Conservation (phyloP, 1,140 invertebrate genomes). For the Centruroides sculpturatus region DNA sequence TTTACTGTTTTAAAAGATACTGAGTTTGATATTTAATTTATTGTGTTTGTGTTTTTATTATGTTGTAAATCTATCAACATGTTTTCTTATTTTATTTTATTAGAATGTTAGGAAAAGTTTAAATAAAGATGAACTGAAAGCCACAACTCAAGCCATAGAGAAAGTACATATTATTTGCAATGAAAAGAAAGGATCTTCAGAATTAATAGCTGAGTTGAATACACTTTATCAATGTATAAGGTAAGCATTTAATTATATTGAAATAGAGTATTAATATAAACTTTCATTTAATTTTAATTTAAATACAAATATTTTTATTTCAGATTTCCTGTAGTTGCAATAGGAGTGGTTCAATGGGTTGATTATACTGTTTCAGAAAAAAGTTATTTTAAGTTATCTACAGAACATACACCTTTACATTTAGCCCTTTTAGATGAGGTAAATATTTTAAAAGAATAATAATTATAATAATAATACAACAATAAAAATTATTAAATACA, state of each 20-base stretch:
- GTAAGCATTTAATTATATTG: slow-evolving; percentile 26
- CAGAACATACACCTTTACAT: slow-evolving; percentile 91
- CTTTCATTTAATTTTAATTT: no score
- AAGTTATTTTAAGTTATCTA: slow-evolving; percentile 90
- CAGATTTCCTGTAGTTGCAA: slow-evolving; percentile 85
- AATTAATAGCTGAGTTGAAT: slow-evolving; percentile 76
- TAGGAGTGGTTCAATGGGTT: slow-evolving; percentile 80
- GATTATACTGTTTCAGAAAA: slow-evolving; percentile 87
- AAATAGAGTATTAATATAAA: no score
- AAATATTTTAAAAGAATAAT: slow-evolving; percentile 13
- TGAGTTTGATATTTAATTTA: no score
- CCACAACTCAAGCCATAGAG: slow-evolving; percentile 79
- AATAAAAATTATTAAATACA: no score
- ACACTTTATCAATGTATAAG: slow-evolving; percentile 81
- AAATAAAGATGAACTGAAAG: slow-evolving; percentile 58
- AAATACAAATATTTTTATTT: slow-evolving; percentile 13
- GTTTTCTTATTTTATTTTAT: neutral
- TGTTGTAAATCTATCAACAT: no score
- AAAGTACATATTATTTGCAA: slow-evolving; percentile 85
- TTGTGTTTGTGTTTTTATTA: no score
- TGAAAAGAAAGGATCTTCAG: slow-evolving; percentile 78
- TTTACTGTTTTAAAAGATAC: no score
- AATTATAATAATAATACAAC: no score
- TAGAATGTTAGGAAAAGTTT: slow-evolving; percentile 28
- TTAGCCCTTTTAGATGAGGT: slow-evolving; percentile 92